Evolutionary conservation across 2,888 invertebrate genomes (phyloP).

Genomic region (Adelognathus sp.): DNA sequence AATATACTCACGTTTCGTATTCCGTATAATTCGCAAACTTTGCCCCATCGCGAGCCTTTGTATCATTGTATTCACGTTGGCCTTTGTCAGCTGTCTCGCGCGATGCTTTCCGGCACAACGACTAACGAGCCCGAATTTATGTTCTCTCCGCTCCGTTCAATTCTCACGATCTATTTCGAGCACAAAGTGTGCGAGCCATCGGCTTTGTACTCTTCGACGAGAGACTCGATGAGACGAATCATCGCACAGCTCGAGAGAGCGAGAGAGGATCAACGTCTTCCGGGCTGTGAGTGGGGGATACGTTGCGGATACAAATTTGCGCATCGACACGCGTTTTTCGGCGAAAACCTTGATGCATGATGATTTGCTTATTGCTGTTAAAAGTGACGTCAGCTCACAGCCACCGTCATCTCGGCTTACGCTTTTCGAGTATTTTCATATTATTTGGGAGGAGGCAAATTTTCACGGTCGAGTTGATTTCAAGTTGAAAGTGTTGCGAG

Average conservation of each 20-base stretch:
- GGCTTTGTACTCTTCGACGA: background rate
- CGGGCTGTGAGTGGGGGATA: too few relatives aligned
- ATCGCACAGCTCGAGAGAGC: background rate
- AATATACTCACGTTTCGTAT: too few relatives aligned
- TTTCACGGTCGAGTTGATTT: background rate
- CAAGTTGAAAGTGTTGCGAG: background rate
- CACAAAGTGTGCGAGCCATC: background rate
- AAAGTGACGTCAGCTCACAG: slow-evolving; percentile 50
- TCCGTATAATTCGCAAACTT: too few relatives aligned
- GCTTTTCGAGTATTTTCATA: slow-evolving; percentile 20
- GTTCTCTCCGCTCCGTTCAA: too few relatives aligned
- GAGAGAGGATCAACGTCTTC: background rate
- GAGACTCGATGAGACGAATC: background rate
- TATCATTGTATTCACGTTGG: background rate
- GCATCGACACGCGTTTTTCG: background rate
- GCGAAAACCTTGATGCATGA: slow-evolving; percentile 6
- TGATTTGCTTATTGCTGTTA: slow-evolving; percentile 57
- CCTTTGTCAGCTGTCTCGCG: slow-evolving; percentile 1
- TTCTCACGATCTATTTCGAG: slow-evolving; percentile 21
- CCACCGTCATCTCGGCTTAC: background rate
- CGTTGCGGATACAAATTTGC: background rate
- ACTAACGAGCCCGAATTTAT: slow-evolving; percentile 2
- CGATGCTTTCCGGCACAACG: background rate
- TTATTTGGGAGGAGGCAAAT: background rate
- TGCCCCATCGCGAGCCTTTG: background rate